Conservation (phyloP, 2,113 vertebrate genomes). For the Bambusicola thoracicus region DNA sequence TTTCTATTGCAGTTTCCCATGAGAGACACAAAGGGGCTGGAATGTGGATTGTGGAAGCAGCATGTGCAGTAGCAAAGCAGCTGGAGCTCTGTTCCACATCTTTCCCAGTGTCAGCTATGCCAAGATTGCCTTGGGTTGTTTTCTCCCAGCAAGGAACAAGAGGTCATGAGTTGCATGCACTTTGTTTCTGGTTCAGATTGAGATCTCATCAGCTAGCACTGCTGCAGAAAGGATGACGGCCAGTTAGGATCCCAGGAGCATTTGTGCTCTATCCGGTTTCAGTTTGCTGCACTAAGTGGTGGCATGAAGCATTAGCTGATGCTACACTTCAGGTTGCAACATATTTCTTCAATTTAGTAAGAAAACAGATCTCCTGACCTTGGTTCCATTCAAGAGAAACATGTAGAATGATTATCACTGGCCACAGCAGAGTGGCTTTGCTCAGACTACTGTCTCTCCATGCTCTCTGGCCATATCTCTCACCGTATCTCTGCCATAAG, state of each 20-base stretch:
- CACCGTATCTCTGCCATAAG: neutral
- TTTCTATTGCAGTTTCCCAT: neutral
- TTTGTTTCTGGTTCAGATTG: neutral
- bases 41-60: neutral
- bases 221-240: neutral
- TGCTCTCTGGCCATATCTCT: neutral
- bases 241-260: neutral
- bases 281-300: neutral
- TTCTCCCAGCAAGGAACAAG: neutral
- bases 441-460: neutral
- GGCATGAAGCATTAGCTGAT: neutral
- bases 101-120: neutral
- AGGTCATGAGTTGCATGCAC: neutral
- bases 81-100: neutral
- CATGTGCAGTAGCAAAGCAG: conserved; percentile 21
- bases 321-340: neutral
- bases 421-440: neutral
- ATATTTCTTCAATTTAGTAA: neutral
- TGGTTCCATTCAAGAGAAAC: neutral
- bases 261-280: neutral
- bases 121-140: neutral
- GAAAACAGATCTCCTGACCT: neutral
- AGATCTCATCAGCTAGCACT: neutral
- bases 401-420: neutral
- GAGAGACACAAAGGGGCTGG: neutral